phyloP scores from a whole-genome alignment of 2,888 invertebrate genomes.

The Timandra comae region DNA sequence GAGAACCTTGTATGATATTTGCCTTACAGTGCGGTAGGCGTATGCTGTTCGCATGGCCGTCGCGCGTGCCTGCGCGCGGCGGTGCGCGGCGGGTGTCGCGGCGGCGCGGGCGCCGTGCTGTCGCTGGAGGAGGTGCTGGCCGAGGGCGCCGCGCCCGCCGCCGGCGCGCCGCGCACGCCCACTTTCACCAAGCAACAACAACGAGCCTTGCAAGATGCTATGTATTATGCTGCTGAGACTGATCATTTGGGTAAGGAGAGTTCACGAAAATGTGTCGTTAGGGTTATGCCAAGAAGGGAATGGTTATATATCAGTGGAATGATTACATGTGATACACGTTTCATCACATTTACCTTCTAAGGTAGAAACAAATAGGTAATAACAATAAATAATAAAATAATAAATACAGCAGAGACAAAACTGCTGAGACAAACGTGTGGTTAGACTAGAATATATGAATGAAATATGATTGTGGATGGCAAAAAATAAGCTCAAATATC shows the following conservation, averaged over 20 bases:
- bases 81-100: conserved; percentile 75
- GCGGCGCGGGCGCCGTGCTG: conserved; percentile 83
- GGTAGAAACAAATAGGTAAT: too few relatives aligned
- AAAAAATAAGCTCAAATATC: not conserved
- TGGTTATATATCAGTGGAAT: too few relatives aligned
- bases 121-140: conserved; percentile 93
- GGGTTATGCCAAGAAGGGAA: too few relatives aligned
- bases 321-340: too few relatives aligned
- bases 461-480: too few relatives aligned
- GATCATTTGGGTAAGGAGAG: conserved; percentile 88
- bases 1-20: too few relatives aligned
- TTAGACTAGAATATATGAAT: too few relatives aligned
- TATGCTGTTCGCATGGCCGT: conserved; percentile 93
- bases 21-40: conserved; percentile 85
- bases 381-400: too few relatives aligned
- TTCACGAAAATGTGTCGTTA: too few relatives aligned
- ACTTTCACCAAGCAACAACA: conserved; percentile 87
- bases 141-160: conserved; percentile 79
- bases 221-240: conserved; percentile 96
- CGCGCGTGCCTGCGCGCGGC: conserved; percentile 84
- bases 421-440: too few relatives aligned
- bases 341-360: too few relatives aligned
- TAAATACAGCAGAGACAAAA: too few relatives aligned
- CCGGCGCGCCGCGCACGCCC: conserved; percentile 50
- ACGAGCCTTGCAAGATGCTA: conserved; percentile 91